A percentile compares a stretch with the other conserved stretches of the same genome.
Evolutionary conservation across 2,888 invertebrate genomes (phyloP).

Genomic region (Blomia tropicalis): DNA sequence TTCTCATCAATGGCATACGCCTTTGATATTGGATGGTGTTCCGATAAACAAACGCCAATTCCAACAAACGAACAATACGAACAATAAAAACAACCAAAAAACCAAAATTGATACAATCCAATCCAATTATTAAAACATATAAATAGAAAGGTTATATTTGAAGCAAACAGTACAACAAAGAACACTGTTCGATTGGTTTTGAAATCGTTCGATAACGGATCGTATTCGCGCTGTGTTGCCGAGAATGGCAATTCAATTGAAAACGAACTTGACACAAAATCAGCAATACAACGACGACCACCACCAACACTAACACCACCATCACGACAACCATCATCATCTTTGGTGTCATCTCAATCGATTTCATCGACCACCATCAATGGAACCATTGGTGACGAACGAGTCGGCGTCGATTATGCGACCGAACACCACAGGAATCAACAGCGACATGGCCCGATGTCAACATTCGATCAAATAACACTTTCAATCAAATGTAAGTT

Average conservation of each 20-base stretch:
- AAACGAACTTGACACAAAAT: not conserved
- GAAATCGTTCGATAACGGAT: not conserved
- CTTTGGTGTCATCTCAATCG: not conserved
- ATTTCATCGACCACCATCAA: not conserved
- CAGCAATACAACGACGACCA: too few relatives aligned
- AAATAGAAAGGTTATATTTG: constrained; percentile 1
- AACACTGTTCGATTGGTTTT: not conserved
- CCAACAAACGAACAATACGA: not conserved
- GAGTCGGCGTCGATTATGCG: not conserved
- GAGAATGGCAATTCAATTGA: constrained; percentile 2
- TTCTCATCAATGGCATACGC: not conserved
- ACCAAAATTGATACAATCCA: not conserved
- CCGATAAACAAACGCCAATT: not conserved
- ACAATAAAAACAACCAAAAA: not conserved
- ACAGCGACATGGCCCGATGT: not conserved
- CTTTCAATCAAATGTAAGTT: constrained; percentile 10
- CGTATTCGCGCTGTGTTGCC: not conserved
- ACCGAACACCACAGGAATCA: not conserved
- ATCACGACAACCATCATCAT: not conserved
- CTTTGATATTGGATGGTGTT: not conserved
- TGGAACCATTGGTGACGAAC: not conserved
- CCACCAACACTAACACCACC: too few relatives aligned
- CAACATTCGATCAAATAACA: constrained; percentile 13
- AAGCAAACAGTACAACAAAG: constrained; percentile 7
- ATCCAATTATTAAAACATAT: too few relatives aligned